Conservation (phyloP, 2,888 invertebrate genomes). For the Anorthoa munda region DNA sequence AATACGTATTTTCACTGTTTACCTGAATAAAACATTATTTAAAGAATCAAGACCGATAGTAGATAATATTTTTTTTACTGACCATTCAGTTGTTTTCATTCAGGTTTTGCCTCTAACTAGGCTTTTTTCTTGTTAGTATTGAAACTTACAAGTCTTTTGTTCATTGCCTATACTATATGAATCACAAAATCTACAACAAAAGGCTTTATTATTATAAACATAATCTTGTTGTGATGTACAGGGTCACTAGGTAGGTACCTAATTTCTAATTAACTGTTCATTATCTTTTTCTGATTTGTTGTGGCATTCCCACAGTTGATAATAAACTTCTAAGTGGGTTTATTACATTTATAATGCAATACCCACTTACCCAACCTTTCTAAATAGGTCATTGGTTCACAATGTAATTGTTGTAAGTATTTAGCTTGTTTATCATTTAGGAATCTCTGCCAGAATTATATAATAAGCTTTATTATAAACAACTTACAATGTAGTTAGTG, state of each 20-base stretch:
- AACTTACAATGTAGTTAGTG: not conserved
- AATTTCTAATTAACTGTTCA: conserved; percentile 24
- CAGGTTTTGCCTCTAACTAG: conserved; percentile 37
- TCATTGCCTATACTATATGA: conserved; percentile 52
- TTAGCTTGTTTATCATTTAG: not conserved
- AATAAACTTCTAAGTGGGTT: conserved; percentile 18
- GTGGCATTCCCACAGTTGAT: conserved; percentile 19
- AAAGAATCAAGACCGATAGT: conserved; percentile 40
- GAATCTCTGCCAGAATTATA: not conserved
- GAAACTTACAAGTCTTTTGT: conserved; percentile 60
- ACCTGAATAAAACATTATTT: conserved; percentile 65
- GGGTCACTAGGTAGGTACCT: not conserved
- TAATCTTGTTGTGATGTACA: conserved; percentile 15
- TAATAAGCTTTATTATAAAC: conserved; percentile 5
- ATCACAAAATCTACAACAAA: conserved; percentile 54
- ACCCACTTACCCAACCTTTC: conserved; percentile 34
- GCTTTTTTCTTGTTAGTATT: conserved; percentile 33
- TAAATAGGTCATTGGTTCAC: conserved; percentile 46
- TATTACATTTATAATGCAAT: conserved; percentile 30
- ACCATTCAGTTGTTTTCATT: conserved; percentile 63
- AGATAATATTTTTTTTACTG: conserved; percentile 44
- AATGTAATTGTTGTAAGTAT: conserved; percentile 20
- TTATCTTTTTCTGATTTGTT: conserved; percentile 21
- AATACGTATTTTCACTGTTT: conserved; percentile 76
- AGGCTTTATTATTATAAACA: conserved; percentile 35